Percentiles rank a stretch among this genome's conserved stretches.
phyloP scores from a whole-genome alignment of 2,888 invertebrate genomes.

The Clostera curtula region DNA sequence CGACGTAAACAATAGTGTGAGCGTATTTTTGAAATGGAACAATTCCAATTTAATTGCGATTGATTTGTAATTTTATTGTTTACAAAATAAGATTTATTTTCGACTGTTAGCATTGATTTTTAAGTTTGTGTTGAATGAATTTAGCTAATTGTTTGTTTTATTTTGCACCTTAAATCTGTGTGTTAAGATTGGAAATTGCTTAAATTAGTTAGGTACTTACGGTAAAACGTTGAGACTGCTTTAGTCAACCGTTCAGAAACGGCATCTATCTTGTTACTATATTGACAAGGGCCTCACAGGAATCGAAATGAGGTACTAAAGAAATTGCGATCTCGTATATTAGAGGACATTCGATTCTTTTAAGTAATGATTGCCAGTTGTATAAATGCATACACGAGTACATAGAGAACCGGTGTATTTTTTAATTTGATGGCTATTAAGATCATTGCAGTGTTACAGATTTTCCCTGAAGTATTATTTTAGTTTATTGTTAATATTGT shows the following conservation, averaged over 20 bases:
- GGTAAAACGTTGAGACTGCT: constrained; percentile 25
- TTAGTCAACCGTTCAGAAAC: constrained; percentile 41
- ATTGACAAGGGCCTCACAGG: constrained; percentile 46
- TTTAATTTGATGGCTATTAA: too few species aligned
- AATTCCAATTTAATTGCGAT: constrained; percentile 15
- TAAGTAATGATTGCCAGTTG: too few species aligned
- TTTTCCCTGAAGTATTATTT: too few species aligned
- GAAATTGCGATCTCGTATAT: constrained; percentile 51
- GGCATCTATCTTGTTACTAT: constrained; percentile 55
- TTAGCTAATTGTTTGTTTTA: too few species aligned
- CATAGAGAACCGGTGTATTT: too few species aligned
- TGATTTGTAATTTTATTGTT: constrained; percentile 18
- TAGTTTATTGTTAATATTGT: too few species aligned
- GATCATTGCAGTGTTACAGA: too few species aligned
- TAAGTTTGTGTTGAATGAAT: constrained; percentile 19
- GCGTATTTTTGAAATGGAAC: constrained; percentile 19
- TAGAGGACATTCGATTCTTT: too few species aligned
- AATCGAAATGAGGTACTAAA: constrained; percentile 55
- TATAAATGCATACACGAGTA: too few species aligned
- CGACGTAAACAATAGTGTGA: constrained; percentile 46
- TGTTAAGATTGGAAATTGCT: constrained; percentile 3
- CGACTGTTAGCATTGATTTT: constrained; percentile 11
- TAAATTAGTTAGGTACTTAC: constrained; percentile 4
- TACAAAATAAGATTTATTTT: constrained; percentile 14
- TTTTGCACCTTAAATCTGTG: background rate